Conservation (phyloP, 1,140 invertebrate genomes). For the Trichonephila clavata region DNA sequence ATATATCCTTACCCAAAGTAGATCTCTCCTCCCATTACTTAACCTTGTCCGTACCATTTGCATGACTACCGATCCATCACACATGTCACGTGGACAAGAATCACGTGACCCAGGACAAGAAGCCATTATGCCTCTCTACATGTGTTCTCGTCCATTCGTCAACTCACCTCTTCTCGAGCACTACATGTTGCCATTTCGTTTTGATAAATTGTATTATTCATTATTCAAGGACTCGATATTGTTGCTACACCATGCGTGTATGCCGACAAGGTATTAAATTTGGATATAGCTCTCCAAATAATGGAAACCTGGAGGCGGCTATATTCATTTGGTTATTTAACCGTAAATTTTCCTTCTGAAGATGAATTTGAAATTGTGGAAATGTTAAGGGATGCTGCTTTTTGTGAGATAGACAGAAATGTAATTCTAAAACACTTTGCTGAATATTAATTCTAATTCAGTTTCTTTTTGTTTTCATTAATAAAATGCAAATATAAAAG, state of each 20-base stretch:
- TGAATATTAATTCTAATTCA: no score
- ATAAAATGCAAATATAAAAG: no score
- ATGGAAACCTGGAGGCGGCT: not conserved
- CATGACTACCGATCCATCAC: conserved; percentile 53
- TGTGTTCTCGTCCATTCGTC: conserved; percentile 7
- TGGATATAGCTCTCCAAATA: not conserved
- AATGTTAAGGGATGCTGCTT: no score
- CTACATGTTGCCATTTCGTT: conserved; percentile 38
- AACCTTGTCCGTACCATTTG: conserved; percentile 56
- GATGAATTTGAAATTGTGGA: not conserved
- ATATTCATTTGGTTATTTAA: not conserved
- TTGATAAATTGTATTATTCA: conserved; percentile 44
- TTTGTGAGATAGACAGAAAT: no score
- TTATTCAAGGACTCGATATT: conserved; percentile 7
- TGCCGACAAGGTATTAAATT: not conserved
- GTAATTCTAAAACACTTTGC: no score
- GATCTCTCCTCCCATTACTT: not conserved
- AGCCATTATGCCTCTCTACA: conserved; percentile 25
- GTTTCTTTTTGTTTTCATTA: no score
- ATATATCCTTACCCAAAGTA: not conserved
- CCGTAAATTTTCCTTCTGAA: not conserved
- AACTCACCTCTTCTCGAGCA: not conserved
- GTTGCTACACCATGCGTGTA: conserved; percentile 24
- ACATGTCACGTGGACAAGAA: not conserved
- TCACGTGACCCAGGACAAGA: conserved; percentile 43